A percentile compares a stretch with the other conserved stretches of the same genome.
Conservation (phyloP, 2,888 invertebrate species). For the Steinernema hermaphroditum region DNA sequence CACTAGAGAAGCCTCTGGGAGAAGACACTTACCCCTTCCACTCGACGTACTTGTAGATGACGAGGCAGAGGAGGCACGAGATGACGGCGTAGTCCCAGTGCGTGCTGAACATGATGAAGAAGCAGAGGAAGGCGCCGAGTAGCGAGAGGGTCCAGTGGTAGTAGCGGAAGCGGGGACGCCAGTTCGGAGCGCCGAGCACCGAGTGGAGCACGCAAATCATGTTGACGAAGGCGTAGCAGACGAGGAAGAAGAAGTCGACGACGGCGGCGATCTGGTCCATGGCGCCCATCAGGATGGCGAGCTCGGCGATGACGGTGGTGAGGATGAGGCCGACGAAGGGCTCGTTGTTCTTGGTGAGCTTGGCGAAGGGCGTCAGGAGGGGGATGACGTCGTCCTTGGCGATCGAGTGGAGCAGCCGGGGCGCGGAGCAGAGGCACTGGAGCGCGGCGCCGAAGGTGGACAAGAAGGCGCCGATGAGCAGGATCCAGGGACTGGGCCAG, state of each 20-base stretch:
- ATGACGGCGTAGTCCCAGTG: slow-evolving; percentile 92
- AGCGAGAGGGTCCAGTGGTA: slow-evolving; percentile 40
- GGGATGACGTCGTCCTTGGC: slow-evolving; percentile 85
- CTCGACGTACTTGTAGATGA: slow-evolving; percentile 93
- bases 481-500: slow-evolving; percentile 99
- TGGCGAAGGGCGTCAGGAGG: slow-evolving; percentile 76
- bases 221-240: slow-evolving; percentile 99
- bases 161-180: slow-evolving; percentile 73
- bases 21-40: slow-evolving; percentile 79
- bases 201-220: slow-evolving; percentile 94
- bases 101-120: slow-evolving; percentile 97
- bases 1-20: neutral
- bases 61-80: slow-evolving; percentile 88
- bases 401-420: slow-evolving; percentile 80
- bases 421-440: slow-evolving; percentile 77
- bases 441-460: slow-evolving; percentile 97
- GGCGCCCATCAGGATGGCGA: slow-evolving; percentile 82
- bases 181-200: slow-evolving; percentile 87
- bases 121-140: slow-evolving; percentile 71
- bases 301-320: slow-evolving; percentile 74
- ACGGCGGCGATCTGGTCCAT: slow-evolving; percentile 90
- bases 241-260: slow-evolving; percentile 82
- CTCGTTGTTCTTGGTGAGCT: slow-evolving; percentile 91
- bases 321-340: slow-evolving; percentile 75
- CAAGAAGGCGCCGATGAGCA: slow-evolving; percentile 92